These are phyloP conservation scores for Arctia plantaginis DNA, from an alignment of 2,888 invertebrate species.

Conservation along the genomic window DNA sequence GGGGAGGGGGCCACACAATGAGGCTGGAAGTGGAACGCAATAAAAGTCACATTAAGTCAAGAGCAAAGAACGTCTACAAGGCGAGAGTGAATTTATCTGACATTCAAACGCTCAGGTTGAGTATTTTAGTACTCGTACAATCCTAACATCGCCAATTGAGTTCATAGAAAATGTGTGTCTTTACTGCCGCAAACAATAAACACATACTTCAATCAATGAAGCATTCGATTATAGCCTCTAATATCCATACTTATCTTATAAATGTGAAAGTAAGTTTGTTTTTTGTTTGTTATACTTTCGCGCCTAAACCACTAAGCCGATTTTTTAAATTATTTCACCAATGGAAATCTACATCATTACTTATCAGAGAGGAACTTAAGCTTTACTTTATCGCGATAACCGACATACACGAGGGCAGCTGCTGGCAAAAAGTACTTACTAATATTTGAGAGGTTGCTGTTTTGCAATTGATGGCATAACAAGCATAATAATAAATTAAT, in stretches of 20 bases:
- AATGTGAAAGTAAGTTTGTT: too few relatives aligned
- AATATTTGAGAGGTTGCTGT: not conserved
- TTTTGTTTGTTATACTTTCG: too few relatives aligned
- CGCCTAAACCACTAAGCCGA: too few relatives aligned
- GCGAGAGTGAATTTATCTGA: slow-evolving; percentile 67
- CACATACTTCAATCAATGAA: not conserved
- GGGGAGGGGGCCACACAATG: slow-evolving; percentile 71
- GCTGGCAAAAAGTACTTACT: too few relatives aligned
- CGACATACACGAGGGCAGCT: too few relatives aligned
- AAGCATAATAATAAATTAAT: not conserved
- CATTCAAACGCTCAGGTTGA: slow-evolving; percentile 45
- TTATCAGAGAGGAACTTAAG: too few relatives aligned
- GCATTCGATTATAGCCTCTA: not conserved
- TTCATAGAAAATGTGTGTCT: slow-evolving; percentile 12
- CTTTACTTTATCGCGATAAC: too few relatives aligned
- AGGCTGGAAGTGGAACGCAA: slow-evolving; percentile 73
- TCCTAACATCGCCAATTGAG: slow-evolving; percentile 20
- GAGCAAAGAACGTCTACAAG: slow-evolving; percentile 66
- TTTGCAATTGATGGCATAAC: not conserved
- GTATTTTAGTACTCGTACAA: slow-evolving; percentile 23
- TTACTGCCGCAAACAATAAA: not conserved
- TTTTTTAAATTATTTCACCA: too few relatives aligned
- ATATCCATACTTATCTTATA: too few relatives aligned
- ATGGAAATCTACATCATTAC: too few relatives aligned
- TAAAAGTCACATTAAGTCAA: slow-evolving; percentile 84